Evolutionary conservation across 2,113 vertebrate species (phyloP).

Genomic region (Melierax canorus): DNA sequence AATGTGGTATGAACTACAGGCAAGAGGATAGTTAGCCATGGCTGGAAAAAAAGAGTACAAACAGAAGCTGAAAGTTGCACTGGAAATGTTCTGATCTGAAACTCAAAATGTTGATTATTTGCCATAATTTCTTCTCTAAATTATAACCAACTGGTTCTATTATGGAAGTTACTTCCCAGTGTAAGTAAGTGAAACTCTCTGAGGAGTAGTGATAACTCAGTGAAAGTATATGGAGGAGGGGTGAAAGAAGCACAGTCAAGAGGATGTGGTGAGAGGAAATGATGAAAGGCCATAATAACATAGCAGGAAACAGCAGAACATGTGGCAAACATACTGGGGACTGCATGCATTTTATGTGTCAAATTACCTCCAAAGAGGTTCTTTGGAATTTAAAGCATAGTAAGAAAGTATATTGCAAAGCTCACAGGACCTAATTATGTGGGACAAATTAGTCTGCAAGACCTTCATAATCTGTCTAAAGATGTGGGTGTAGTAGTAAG

Average conservation of each 20-base stretch:
- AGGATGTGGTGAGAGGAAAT: constrained; percentile 50
- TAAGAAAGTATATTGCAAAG: constrained; percentile 33
- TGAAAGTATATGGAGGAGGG: neutral
- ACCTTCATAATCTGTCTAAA: constrained; percentile 52
- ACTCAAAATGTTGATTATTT: neutral
- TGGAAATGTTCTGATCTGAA: neutral
- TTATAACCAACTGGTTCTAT: neutral
- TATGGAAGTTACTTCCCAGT: neutral
- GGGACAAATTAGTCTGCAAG: constrained; percentile 54
- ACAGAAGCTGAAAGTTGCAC: neutral
- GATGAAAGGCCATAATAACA: constrained; percentile 42
- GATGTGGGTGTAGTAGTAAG: neutral
- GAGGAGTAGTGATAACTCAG: neutral
- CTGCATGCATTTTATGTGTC: constrained; percentile 13
- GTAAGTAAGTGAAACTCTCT: neutral
- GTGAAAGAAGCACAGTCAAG: neutral
- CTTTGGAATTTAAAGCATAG: constrained; percentile 31
- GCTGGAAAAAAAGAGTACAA: neutral
- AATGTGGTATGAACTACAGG: neutral
- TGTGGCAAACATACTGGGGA: constrained; percentile 43
- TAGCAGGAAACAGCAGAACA: constrained; percentile 56
- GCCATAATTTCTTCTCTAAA: neutral
- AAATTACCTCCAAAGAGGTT: constrained; percentile 26
- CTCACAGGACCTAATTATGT: constrained; percentile 60
- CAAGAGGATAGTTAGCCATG: neutral